Base-by-base conservation (phyloP, 1,140 invertebrate species). In the Macrocentrus cingulum region DNA sequence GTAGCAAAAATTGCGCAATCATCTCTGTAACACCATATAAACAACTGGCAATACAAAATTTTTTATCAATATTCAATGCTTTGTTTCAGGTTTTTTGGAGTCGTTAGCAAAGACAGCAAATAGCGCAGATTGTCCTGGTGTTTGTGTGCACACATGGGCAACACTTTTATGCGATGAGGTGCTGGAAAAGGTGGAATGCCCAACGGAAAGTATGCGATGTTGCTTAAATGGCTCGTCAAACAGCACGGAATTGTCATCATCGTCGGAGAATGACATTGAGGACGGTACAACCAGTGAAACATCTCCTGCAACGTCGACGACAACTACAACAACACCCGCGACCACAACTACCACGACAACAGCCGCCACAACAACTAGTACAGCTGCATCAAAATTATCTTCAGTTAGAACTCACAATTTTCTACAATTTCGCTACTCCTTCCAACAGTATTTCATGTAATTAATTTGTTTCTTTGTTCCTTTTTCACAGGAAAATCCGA, bases 91-190 rank as follows among this genome's bases (percentile, higher is more conserved):
- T 66, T 81, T 93, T 1, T 76, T 94, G 58, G 90, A 92, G 62
- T 88, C 90, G 1, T 84, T 94, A 66, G 91, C 91, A 9, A 91
- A 85, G 32, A 91, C 91, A 16, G 89, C 87, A 16, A 88, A 91
- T 67, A 85, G 86, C 36, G 90, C 90, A 67, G 88, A 91, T 65
- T 94, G 91, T 74, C 91, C 91, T 0, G 91, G 92, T 0, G 86
- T 90, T 42, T 95, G 91, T 71, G 88, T 92, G 22, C 90, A 93
- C 68, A 84, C 89, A 4, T 69, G 93, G 19, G 88, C 91, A 5
- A 89, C 90, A 0, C 76, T 92, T 25, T 91, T 93, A 63, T 94
- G 91, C 72, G 87, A 89, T 71, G 87, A 91, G 63, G 90, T 93
- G 1, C 80, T 91, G 15, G 89, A 93, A 36, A 86, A 92, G 67